Conservation (phyloP, 2,113 vertebrate species). For the Petromus typicus region DNA sequence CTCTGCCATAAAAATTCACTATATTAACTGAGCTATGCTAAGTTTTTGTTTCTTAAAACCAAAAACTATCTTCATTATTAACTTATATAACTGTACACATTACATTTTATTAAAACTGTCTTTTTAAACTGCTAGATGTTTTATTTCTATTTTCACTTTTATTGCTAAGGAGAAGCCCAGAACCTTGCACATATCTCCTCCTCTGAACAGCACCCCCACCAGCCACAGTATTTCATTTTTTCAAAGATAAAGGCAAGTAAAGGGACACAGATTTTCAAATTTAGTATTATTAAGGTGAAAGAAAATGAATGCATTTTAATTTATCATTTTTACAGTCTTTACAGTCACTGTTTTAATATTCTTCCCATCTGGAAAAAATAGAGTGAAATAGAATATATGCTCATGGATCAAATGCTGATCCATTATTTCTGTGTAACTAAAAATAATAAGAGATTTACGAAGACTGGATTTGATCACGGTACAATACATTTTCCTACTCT, state of each 20-base stretch:
- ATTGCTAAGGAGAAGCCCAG: neutral
- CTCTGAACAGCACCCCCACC: neutral
- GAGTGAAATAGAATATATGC: neutral
- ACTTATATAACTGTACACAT: neutral
- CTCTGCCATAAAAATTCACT: neutral
- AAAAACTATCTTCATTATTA: neutral
- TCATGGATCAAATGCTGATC: neutral
- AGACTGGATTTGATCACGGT: neutral
- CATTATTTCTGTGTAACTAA: neutral
- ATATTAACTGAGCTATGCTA: neutral
- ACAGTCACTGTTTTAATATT: neutral
- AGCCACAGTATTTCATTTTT: neutral
- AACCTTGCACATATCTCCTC: rapidly evolving
- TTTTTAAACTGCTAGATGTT: neutral
- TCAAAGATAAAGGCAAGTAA: neutral
- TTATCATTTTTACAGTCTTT: neutral
- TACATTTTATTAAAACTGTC: neutral
- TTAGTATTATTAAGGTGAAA: neutral
- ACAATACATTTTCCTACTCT: neutral
- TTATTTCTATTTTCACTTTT: neutral
- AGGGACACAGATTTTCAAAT: neutral
- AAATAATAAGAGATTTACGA: neutral
- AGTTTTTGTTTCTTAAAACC: neutral
- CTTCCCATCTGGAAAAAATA: neutral
- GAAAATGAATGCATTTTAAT: neutral